Evolutionary conservation across 2,888 invertebrate species (phyloP).

Genomic region (Diplolepis rosae): DNA sequence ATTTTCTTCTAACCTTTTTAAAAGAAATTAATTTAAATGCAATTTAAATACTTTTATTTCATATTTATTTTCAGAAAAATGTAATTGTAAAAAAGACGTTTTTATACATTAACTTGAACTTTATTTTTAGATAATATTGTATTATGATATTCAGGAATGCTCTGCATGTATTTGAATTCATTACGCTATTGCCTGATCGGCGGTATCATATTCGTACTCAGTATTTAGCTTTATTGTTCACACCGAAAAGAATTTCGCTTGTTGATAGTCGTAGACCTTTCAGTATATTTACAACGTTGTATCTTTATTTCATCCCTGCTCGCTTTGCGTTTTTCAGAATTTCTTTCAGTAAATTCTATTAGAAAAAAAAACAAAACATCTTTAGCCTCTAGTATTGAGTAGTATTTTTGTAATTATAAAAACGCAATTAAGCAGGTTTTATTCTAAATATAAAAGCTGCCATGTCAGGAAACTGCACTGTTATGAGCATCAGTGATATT

Average conservation of each 20-base stretch:
- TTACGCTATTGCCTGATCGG: neutral
- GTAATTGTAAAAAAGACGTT: neutral
- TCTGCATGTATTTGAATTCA: constrained; percentile 1
- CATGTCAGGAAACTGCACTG: constrained; percentile 3
- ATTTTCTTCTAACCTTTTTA: neutral
- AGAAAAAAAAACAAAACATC: neutral
- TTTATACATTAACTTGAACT: neutral
- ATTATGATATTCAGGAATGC: constrained; percentile 1
- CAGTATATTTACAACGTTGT: constrained; percentile 26
- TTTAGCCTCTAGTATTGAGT: constrained; percentile 4
- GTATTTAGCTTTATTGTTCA: constrained; percentile 25
- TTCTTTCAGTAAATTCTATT: neutral
- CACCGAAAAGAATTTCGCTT: constrained; percentile 18
- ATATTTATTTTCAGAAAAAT: neutral
- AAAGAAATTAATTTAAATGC: neutral
- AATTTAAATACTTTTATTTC: neutral
- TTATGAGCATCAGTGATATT: constrained; percentile 1
- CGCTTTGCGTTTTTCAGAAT: neutral
- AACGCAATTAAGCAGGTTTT: neutral
- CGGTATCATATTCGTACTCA: constrained; percentile 7
- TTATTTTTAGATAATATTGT: neutral
- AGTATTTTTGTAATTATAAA: constrained; percentile 8
- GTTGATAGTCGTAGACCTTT: constrained; percentile 27
- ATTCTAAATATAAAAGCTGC: constrained; percentile 8
- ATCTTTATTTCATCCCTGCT: neutral